phyloP scores from a whole-genome alignment of 2,113 vertebrate species.

The Ochotona curzoniae region DNA sequence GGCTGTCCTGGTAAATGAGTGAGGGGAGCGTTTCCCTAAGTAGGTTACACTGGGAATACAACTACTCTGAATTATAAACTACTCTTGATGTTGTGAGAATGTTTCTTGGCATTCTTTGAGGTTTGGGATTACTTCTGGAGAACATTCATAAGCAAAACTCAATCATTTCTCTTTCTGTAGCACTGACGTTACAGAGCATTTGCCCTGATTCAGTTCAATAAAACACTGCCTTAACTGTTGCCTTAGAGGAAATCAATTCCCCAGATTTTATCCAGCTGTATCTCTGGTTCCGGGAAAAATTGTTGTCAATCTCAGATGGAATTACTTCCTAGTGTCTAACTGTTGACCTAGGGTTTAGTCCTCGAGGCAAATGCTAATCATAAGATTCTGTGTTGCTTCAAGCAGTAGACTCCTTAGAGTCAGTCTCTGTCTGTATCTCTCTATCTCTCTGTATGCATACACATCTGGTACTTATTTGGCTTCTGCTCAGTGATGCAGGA shows the following conservation, averaged over 20 bases:
- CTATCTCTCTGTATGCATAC: accelerated
- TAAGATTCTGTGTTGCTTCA: background rate
- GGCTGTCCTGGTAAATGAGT: background rate
- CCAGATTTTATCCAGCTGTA: background rate
- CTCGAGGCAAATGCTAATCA: background rate
- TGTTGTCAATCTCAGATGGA: background rate
- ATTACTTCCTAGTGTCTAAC: background rate
- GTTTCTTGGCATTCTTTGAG: background rate
- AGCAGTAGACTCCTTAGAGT: background rate
- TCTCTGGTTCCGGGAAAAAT: background rate
- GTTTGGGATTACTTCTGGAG: background rate
- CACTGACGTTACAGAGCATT: background rate
- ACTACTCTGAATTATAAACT: background rate
- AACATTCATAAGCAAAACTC: background rate
- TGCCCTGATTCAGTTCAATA: background rate
- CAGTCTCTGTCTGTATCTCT: no score
- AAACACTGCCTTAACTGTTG: background rate
- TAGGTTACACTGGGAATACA: background rate
- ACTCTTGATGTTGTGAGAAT: background rate
- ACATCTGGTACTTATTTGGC: background rate
- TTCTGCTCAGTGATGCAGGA: background rate
- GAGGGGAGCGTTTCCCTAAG: background rate
- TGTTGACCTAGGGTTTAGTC: background rate
- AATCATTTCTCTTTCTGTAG: background rate
- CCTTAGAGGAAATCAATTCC: background rate